Evolutionary conservation across 2,888 invertebrate genomes (phyloP), one percentile per base, ranked within the genome.

Genomic region (Trissolcus japonicus): DNA sequence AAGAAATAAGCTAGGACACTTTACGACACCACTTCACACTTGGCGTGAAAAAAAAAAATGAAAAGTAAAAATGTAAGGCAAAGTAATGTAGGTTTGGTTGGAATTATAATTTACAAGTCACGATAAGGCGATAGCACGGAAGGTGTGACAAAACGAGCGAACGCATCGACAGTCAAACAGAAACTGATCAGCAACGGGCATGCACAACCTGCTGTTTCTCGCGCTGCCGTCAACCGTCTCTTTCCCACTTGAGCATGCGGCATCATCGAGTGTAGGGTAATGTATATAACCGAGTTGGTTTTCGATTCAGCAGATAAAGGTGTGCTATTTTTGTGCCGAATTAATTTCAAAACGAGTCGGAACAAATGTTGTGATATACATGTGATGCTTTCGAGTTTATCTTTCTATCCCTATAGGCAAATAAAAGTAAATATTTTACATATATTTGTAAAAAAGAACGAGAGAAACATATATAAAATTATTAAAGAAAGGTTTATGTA

Each of bases 141-240:
- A 48, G 46, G 43, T 29, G 40, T 48, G 51, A 67, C 56, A 54
- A 78, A 68, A 67, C 78, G 78, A 79, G 79, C 74, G 80, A 67
- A 72, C 80, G 71, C 79, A 80, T 78, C 80, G 84, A 74, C 73
- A 82, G 84, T 83, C 83, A 74, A 80, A 76, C 79, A 76, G 82
- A 83, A 84, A 86, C 86, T 86, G 86, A 85, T 85, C 83, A 67
- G 81, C 81, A 59, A 60, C 68, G 76, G 56, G 73, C 74, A 81
- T 76, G 65, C 78, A 79, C 83, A 81, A 81, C 81, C 82, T 84
- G 83, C 81, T 79, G 76, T 82, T 35, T 81, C 81, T 80, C 63
- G 62, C 75, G 63, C 63, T 81, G 65, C 75, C 65, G 75, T 79
- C 80, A 40, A 56, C 78, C 59, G 72, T 73, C 81, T 76, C 77